phyloP scores from a whole-genome alignment of 2,888 invertebrate genomes.

The Drosophila longiperda region DNA sequence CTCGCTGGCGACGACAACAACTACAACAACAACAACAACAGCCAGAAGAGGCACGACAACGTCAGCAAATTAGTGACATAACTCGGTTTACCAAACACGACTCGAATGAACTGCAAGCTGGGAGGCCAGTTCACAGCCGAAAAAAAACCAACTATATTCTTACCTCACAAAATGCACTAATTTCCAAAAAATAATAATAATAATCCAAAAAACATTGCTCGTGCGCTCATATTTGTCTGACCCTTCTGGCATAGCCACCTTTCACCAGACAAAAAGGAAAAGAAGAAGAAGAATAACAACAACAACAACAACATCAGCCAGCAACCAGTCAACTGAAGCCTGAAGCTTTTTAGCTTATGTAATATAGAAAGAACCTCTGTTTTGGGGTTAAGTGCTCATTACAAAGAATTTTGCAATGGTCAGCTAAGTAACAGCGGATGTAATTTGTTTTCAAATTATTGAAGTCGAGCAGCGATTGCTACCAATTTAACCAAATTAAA shows the following conservation, averaged over 20 bases:
- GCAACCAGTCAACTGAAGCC: not conserved
- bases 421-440: conserved; percentile 71
- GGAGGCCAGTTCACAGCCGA: conserved; percentile 38
- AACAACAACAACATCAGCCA: conserved; percentile 7
- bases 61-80: conserved; percentile 74
- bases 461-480: conserved; percentile 67
- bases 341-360: conserved; percentile 46
- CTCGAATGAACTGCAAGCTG: conserved; percentile 53
- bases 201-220: conserved; percentile 52
- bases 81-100: conserved; percentile 69
- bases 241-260: conserved; percentile 63
- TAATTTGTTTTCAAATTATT: conserved; percentile 79
- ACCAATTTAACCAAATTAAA: conserved; percentile 76
- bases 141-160: conserved; percentile 5
- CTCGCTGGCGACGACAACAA: conserved; percentile 9
- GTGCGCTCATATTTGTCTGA: conserved; percentile 74
- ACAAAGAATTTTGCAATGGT: conserved; percentile 71
- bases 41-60: conserved; percentile 62
- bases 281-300: conserved; percentile 8
- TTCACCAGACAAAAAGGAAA: conserved; percentile 53
- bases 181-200: conserved; percentile 61
- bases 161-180: conserved; percentile 61
- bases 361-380: conserved; percentile 39
- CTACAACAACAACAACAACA: conserved; percentile 28
- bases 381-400: conserved; percentile 74